Conservation (phyloP, 92 coral and sea anemone species). For the Epizoanthus ramosus region DNA sequence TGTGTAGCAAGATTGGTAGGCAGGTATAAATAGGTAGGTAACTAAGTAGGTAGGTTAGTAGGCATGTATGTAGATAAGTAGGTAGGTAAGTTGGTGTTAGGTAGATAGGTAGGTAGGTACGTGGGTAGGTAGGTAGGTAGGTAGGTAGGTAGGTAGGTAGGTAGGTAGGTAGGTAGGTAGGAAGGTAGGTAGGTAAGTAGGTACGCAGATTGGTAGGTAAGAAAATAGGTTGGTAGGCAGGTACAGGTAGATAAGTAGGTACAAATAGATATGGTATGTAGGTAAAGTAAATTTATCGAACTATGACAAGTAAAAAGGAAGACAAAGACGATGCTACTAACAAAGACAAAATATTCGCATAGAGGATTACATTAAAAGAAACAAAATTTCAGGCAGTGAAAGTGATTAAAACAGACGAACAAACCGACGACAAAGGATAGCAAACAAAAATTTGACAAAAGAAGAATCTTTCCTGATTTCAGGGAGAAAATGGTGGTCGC, state of each 20-base stretch:
- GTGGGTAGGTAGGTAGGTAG: background rate
- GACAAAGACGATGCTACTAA: too few relatives aligned
- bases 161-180: background rate
- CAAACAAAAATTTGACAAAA: background rate
- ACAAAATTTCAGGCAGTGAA: too few relatives aligned
- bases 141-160: background rate
- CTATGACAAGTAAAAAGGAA: too few relatives aligned
- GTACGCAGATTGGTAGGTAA: background rate
- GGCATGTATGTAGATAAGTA: background rate
- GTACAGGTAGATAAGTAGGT: background rate
- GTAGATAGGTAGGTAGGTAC: background rate
- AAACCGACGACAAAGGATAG: background rate
- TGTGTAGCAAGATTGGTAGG: background rate
- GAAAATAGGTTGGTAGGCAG: background rate
- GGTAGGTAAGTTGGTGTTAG: background rate
- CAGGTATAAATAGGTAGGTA: background rate
- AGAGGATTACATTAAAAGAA: too few relatives aligned
- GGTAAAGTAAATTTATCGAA: background rate
- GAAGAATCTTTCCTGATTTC: background rate
- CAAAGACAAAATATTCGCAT: too few relatives aligned
- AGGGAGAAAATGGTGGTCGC: constrained; percentile 1
- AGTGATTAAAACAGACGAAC: too few relatives aligned
- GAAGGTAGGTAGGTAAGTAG: background rate
- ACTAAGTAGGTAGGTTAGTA: background rate
- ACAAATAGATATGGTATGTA: background rate